Base-by-base conservation (phyloP, 2,888 invertebrate genomes). In the Dexiosoma caninum region DNA sequence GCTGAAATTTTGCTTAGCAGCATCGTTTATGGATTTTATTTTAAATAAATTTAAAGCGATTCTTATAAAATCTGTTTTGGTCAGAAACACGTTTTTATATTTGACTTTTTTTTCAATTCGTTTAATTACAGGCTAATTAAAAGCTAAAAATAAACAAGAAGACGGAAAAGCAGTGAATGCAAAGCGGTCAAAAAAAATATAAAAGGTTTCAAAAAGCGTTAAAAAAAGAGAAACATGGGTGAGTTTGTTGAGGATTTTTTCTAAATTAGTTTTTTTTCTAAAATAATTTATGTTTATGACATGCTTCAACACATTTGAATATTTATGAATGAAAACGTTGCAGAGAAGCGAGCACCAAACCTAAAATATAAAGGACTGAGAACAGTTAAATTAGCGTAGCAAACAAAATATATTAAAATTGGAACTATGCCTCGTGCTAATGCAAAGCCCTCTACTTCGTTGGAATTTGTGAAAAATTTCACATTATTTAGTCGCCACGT, bases 231-330 rank as follows among this genome's bases (percentile, higher is more conserved):
- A 30, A 59, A 35, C 57, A 57, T n/a, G 70, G 57, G 23, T 70
- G 27, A 59, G 44, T 44, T 35, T 14, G 16, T 57, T 35, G 6
- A 70, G n/a, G 5, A 14, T 40, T 40, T 57, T 37, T 57, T n/a
- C n/a, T n/a, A n/a, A n/a, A n/a, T n/a, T n/a, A n/a, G 21, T 46
- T 60, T 60, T 6, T 40, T 16, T 32, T 14, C 21, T 37, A 37
- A 70, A 59, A 53, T n/a, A 19, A 2, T 70, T 46, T 35, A 62
- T n/a, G 30, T n/a, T 40, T 53, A 53, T 71, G 16, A 60, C 14
- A 60, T 40, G 19, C 40, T 60, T 51, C 51, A 10, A 30, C n/a
- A 21, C 37, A 71, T 60, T 51, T 64, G 35, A 64, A 62, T 32
- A n/a, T n/a, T n/a, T n/a, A 16, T 14, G 14, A 14, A 53, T 32